Evolutionary conservation across 2,888 invertebrate genomes (phyloP), one percentile per base, ranked within the genome.

Genomic region (Plebejus melissa): DNA sequence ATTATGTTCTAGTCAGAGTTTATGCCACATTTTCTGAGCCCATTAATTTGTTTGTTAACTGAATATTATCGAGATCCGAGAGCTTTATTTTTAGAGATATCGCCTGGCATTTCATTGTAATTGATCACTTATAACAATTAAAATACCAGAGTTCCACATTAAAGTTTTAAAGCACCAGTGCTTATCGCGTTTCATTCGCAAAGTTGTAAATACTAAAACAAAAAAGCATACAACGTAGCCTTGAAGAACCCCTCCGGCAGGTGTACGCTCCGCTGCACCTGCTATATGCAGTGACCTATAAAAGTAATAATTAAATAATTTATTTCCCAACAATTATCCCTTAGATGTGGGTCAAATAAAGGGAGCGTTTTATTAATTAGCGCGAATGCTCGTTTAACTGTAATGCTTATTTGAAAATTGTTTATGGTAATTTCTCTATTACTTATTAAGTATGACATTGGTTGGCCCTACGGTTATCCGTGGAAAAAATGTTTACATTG

Each of bases 311-410:
- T 91, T 90, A 91, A 88, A 89, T 87, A 90, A 90, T 90, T 87
- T 90, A 90, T 91, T 85, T 86, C 83, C 80, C 85, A 83, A 81
- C 87, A 89, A 88, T 89, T 90, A 90, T 87, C 82, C 89, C 87
- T 85, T 90, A 87, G 88, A 92, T 91, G 89, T 93, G 91, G 93
- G 93, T 93, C 93, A 92, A 89, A 88, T 85, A 87, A 88, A 87
- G 87, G 83, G 82, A 82, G 76, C 74, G 69, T 38, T 50, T 74
- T 77, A 74, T 77, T 77, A 78, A 77, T 78, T 76, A 77, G 74
- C 57, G 41, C 28, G 5, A 71, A 58, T 58, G 71, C 57, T 22
- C 22, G 22, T 75, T 65, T 22, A 28, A 9, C 28, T 11, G 32
- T 32, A 32, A 32, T 32, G 65, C 65, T 36, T 65, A 65, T 36